Conservation (phyloP, 2,888 invertebrate genomes). For the Plebejus melissa region DNA sequence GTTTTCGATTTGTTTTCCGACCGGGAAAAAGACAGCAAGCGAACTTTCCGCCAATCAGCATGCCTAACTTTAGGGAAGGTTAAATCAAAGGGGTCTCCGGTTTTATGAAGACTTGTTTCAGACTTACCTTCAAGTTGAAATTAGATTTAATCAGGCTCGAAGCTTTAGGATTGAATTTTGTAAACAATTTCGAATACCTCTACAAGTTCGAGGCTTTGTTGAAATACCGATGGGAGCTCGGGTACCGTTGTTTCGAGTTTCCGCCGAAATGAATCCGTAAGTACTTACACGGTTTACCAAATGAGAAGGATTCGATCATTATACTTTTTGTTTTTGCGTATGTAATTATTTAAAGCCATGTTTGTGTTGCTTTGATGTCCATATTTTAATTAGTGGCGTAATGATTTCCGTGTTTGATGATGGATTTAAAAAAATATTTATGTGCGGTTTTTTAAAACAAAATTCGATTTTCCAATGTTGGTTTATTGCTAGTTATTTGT, state of each 20-base stretch:
- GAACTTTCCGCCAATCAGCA: constrained; percentile 76
- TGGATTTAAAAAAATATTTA: background rate
- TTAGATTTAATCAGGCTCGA: constrained; percentile 78
- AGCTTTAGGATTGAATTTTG: constrained; percentile 79
- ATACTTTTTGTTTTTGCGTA: constrained; percentile 41
- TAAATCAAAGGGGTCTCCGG: constrained; percentile 78
- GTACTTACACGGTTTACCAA: constrained; percentile 64
- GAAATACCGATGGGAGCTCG: constrained; percentile 74
- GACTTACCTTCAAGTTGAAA: constrained; percentile 79
- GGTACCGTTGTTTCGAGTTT: constrained; percentile 72
- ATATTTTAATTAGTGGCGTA: background rate
- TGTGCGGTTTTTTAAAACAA: background rate
- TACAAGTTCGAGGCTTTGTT: constrained; percentile 76
- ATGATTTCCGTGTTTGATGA: constrained; percentile 4
- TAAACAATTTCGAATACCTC: constrained; percentile 78
- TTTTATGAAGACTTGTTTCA: constrained; percentile 79
- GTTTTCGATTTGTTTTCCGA: constrained; percentile 73
- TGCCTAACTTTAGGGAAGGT: constrained; percentile 70
- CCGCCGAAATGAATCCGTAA: constrained; percentile 72
- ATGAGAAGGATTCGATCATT: constrained; percentile 57
- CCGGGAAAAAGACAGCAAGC: constrained; percentile 66
- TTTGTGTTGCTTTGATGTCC: constrained; percentile 18
- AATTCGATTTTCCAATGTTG: background rate
- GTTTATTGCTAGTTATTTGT: background rate
- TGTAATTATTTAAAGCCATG: constrained; percentile 24